Conservation (phyloP, 2,113 vertebrate genomes). For the Halichoeres trimaculatus region DNA sequence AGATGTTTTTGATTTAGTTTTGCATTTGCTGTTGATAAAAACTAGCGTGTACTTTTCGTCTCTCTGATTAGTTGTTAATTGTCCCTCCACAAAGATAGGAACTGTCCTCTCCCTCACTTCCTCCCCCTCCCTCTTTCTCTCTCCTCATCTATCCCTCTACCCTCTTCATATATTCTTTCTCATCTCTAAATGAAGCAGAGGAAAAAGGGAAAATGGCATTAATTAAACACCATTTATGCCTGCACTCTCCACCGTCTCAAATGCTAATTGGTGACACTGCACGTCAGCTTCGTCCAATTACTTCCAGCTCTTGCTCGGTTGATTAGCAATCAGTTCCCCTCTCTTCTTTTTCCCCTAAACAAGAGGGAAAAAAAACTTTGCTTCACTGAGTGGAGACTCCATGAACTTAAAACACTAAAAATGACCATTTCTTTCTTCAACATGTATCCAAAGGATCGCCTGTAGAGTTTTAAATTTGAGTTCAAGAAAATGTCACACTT, state of each 20-base stretch:
- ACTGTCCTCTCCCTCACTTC: neutral
- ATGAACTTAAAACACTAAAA: neutral
- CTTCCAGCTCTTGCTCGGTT: conserved; percentile 59
- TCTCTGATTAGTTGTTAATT: conserved; percentile 44
- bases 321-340: conserved; percentile 75
- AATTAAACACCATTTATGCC: conserved; percentile 68
- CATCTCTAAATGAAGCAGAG: conserved; percentile 40
- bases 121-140: neutral
- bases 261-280: conserved; percentile 77
- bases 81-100: conserved; percentile 22
- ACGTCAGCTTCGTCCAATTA: conserved; percentile 74
- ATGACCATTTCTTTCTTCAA: conserved; percentile 6
- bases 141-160: conserved; percentile 9
- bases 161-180: conserved; percentile 26
- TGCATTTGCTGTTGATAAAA: neutral
- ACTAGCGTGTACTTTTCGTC: neutral
- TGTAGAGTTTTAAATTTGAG: neutral
- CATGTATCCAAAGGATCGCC: neutral
- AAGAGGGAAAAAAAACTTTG: conserved; percentile 17
- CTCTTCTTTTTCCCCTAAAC: conserved; percentile 16
- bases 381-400: conserved; percentile 33
- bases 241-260: conserved; percentile 49
- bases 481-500: too few relatives aligned
- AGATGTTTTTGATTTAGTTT: neutral
- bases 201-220: conserved; percentile 36